Percentiles rank a stretch among this genome's conserved stretches.
These are phyloP conservation scores for Cynopterus sphinx DNA, from an alignment of 2,797 vertebrate genomes.

Conservation along the genomic window DNA sequence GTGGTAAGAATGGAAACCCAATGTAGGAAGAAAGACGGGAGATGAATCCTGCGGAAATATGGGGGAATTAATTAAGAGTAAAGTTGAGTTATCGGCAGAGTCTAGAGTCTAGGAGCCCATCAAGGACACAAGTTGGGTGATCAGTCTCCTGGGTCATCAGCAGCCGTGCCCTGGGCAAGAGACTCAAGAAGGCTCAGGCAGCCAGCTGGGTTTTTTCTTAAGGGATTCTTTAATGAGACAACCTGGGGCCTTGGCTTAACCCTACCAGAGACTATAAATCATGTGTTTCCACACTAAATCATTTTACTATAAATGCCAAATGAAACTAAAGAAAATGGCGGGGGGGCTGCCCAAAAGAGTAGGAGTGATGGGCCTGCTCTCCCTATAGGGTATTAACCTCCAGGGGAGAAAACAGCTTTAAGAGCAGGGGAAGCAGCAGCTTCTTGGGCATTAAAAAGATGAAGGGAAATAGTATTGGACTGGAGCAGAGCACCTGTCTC, in stretches of 20 bases:
- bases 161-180: not conserved
- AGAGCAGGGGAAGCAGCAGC: constrained; percentile 33
- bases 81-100: not conserved
- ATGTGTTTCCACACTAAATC: not conserved
- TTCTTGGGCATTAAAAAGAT: constrained; percentile 72
- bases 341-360: not conserved
- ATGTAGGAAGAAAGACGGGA: not conserved
- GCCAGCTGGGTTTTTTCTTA: not conserved
- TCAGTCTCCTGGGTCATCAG: too few species aligned
- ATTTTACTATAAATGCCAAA: constrained; percentile 38
- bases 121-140: not conserved
- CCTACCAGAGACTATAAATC: not conserved
- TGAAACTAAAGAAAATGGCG: constrained; percentile 32
- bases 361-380: constrained; percentile 35
- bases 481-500: constrained; percentile 59
- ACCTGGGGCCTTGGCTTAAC: not conserved
- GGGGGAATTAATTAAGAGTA: not conserved
- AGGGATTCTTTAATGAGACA: not conserved
- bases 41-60: not conserved
- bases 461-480: constrained; percentile 69
- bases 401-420: constrained; percentile 47
- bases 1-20: not conserved
- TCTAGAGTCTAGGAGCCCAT: not conserved
- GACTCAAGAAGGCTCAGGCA: not conserved
- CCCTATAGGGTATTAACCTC: constrained; percentile 61